Evolutionary conservation across 2,888 invertebrate genomes (phyloP).

Genomic region (Harmothoe impar): DNA sequence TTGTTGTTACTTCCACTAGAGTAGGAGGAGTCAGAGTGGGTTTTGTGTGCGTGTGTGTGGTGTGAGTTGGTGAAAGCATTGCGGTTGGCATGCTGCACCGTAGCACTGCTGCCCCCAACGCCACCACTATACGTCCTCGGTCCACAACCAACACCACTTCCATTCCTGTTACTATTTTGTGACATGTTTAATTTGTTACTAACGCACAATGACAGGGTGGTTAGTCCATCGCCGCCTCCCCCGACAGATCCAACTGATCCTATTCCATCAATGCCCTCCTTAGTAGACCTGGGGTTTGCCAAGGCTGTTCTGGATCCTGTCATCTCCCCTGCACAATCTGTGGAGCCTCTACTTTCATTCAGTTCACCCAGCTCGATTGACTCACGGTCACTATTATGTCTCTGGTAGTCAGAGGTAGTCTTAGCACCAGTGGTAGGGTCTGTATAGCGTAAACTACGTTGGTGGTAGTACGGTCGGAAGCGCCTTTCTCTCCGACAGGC

Average conservation of each 20-base stretch:
- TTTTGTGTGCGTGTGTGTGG: background rate
- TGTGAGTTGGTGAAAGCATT: constrained; percentile 38
- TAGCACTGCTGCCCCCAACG: background rate
- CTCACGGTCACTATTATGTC: background rate
- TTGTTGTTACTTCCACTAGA: background rate
- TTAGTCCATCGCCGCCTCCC: background rate
- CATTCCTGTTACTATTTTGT: background rate
- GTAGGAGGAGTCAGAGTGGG: constrained; percentile 14
- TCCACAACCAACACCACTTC: constrained; percentile 18
- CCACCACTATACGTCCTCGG: background rate
- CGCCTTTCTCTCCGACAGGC: constrained; percentile 69
- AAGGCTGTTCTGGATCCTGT: background rate
- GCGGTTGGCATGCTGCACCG: constrained; percentile 15
- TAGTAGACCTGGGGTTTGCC: background rate
- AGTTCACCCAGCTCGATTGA: constrained; percentile 32
- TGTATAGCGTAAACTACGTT: constrained; percentile 13
- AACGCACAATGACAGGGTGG: background rate
- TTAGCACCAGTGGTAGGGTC: background rate
- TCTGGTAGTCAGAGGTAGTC: background rate
- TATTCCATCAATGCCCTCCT: background rate
- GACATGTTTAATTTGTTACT: background rate
- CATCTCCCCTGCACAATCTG: background rate
- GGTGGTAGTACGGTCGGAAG: constrained; percentile 64
- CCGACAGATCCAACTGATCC: background rate
- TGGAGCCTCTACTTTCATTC: background rate